Percentiles rank a stretch among this genome's conserved stretches.
These are phyloP conservation scores for Ailurus styani DNA, from an alignment of 2,113 vertebrate species.

Conservation along the genomic window DNA sequence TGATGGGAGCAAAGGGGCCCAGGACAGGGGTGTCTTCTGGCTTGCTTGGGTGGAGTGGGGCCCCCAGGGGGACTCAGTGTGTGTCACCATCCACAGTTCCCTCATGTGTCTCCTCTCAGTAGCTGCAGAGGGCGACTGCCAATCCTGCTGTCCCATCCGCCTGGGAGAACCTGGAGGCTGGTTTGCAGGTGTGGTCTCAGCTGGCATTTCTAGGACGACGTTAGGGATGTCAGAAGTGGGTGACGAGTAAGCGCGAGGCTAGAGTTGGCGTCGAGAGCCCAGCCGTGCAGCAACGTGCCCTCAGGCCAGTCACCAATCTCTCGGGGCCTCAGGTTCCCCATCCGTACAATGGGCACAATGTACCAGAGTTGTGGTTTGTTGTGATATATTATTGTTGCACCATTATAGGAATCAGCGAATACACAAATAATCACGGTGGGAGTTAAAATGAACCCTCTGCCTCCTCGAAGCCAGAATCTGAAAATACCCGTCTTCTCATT, in stretches of 20 bases:
- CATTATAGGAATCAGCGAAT: not conserved
- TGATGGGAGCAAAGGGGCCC: not conserved
- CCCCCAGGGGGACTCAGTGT: not conserved
- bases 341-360: not conserved
- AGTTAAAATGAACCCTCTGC: not conserved
- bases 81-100: no score
- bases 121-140: not conserved
- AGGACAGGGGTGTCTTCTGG: no score
- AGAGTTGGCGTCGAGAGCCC: not conserved
- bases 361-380: not conserved
- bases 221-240: accelerated
- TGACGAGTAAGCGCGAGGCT: accelerated
- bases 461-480: not conserved
- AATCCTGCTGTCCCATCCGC: not conserved
- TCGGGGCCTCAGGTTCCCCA: not conserved
- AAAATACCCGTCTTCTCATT: not conserved
- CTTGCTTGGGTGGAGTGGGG: not conserved
- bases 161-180: conserved; percentile 2
- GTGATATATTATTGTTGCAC: accelerated
- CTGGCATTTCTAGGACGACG: no score
- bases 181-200: not conserved
- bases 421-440: accelerated
- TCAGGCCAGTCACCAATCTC: accelerated
- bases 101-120: not conserved
- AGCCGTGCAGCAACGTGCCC: not conserved